These are phyloP conservation scores for Echiichthys vipera DNA, from an alignment of 2,797 vertebrate genomes.

Conservation along the genomic window DNA sequence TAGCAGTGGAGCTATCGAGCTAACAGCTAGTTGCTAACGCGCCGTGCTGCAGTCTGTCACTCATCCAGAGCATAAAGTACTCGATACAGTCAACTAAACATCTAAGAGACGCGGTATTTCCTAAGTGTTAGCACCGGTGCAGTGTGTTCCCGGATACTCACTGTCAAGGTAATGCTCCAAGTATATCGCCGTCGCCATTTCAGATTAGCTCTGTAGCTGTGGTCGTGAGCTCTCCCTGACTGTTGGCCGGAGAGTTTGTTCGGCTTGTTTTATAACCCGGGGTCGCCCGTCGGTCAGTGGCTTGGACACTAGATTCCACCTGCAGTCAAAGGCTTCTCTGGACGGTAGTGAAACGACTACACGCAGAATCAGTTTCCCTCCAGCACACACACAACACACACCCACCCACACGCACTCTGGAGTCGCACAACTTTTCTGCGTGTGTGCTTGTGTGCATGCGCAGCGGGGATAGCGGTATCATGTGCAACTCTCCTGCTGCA, in stretches of 20 bases:
- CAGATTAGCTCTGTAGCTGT: constrained; percentile 67
- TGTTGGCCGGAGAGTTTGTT: constrained; percentile 26
- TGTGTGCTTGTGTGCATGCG: constrained; percentile 40
- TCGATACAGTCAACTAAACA: background rate
- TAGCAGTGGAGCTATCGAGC: constrained; percentile 50
- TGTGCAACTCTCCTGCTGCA: background rate
- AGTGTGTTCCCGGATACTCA: constrained; percentile 76
- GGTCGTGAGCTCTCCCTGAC: constrained; percentile 26
- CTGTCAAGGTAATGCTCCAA: constrained; percentile 98
- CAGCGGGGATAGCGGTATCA: background rate
- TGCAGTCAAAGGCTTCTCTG: background rate
- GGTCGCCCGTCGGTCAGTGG: constrained; percentile 28
- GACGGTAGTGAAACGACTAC: constrained; percentile 1
- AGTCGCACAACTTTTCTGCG: constrained; percentile 10
- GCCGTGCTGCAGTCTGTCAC: background rate
- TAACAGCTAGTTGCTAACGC: constrained; percentile 30
- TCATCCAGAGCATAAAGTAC: background rate
- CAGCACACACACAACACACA: constrained; percentile 24
- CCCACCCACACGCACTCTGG: constrained; percentile 7
- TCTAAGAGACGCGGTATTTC: background rate
- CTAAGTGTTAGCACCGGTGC: accelerated
- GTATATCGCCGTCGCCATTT: constrained; percentile 97
- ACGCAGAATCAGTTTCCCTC: constrained; percentile 6
- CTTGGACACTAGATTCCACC: background rate
- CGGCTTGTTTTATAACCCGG: constrained; percentile 58